These are phyloP conservation scores for Zaprionus gabonicus DNA, from an alignment of 1,140 invertebrate genomes.

Conservation along the genomic window DNA sequence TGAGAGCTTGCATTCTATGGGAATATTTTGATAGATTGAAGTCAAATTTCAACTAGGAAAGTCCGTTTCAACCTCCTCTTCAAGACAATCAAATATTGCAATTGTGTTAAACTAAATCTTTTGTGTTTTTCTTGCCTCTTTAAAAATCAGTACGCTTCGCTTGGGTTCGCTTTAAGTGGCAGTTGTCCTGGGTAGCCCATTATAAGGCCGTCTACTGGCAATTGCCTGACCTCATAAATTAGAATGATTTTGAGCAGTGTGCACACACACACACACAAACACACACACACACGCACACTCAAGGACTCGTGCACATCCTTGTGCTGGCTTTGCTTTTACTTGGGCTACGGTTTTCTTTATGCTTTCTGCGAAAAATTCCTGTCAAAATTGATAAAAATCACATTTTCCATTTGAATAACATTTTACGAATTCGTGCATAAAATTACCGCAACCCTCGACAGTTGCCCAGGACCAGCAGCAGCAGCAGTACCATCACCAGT, in stretches of 20 bases:
- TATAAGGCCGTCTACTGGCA: constrained; percentile 12
- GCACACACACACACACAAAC: background rate
- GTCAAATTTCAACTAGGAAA: background rate
- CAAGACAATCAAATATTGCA: background rate
- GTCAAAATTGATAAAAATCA: constrained; percentile 85
- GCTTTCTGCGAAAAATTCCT: constrained; percentile 76
- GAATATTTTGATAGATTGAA: background rate
- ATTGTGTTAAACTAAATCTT: background rate
- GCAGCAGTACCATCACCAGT: constrained; percentile 17
- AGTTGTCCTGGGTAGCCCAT: constrained; percentile 5
- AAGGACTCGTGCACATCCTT: constrained; percentile 30
- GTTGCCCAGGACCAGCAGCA: background rate
- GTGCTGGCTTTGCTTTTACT: constrained; percentile 28
- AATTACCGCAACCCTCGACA: constrained; percentile 65
- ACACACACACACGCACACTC: background rate
- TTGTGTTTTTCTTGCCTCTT: background rate
- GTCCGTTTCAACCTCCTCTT: background rate
- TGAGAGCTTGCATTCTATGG: background rate
- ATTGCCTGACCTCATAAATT: constrained; percentile 59
- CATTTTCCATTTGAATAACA: constrained; percentile 84
- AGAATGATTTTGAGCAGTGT: constrained; percentile 32
- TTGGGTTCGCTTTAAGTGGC: constrained; percentile 17
- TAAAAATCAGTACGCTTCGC: background rate
- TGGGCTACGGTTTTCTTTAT: constrained; percentile 45
- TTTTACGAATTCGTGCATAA: constrained; percentile 84